Evolutionary conservation across 1,140 invertebrate genomes (phyloP), one percentile per base, ranked within the genome.

Genomic region (Cherax destructor): DNA sequence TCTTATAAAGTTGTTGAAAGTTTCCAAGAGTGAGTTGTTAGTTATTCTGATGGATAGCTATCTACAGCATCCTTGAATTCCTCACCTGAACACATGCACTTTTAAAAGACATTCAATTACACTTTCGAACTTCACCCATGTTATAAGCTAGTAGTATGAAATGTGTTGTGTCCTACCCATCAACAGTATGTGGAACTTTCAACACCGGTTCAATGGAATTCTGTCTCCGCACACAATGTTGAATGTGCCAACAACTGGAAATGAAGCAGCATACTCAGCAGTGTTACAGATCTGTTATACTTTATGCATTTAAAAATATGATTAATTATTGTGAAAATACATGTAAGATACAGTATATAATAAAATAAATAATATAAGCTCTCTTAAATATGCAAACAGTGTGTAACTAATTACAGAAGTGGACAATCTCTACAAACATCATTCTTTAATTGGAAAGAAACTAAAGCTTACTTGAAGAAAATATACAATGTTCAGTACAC

Each of bases 11-110:
- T 74, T 74, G 9, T n/a, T n/a, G n/a, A n/a, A 74, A 74, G 69
- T 74, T 74, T n/a, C 24, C 69, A 24, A 74, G 69, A 74, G 69
- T 74, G 69, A 74, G 69, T 30, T 74, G 69, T 74, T 74, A 74
- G 69, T 65, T 74, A 74, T 21, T 74, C 6, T 74, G 9, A 74
- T 30, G n/a, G 24, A n/a, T 30, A 74, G 69, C 69, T 74, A 74
- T 74, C 69, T 69, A 69, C 65, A 69, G 65, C 65, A 69, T 18
- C 65, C 65, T 13, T n/a, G 30, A 69, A 21, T 21, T 69, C 21
- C 6, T 74, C 24, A 30, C n/a, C 69, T 30, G 7, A 9, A 74
- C 24, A 9, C 69, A 74, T 74, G 69, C 69, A 74, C 24, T 30
- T 30, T 30, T 74, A 30, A 30, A 41, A 69, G 9, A 74, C 69